These are phyloP conservation scores for Remorina albescens DNA, from an alignment of 2,797 vertebrate genomes.

Conservation along the genomic window DNA sequence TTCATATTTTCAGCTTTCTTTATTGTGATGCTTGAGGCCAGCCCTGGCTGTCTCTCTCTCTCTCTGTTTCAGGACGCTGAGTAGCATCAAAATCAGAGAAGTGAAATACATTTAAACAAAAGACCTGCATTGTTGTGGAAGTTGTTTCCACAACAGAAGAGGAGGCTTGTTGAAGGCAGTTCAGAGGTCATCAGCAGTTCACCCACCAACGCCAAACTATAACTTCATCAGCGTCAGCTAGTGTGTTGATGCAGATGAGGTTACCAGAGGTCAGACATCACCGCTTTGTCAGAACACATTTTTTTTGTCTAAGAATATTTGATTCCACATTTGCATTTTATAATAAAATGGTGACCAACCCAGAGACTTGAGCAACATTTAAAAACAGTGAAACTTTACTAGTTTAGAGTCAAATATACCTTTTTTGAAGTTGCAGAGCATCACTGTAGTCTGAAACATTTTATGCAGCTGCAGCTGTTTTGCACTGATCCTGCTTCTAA, in stretches of 20 bases:
- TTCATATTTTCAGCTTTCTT: constrained; percentile 36
- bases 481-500: not conserved
- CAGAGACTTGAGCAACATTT: constrained; percentile 1
- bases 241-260: not conserved
- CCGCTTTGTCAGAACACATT: not conserved
- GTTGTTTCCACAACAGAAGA: not conserved
- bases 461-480: not conserved
- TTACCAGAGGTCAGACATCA: not conserved
- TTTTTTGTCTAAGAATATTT: not conserved
- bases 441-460: not conserved
- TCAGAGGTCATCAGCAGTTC: not conserved
- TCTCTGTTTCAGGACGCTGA: constrained; percentile 7
- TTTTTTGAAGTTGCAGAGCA: not conserved
- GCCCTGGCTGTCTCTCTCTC: constrained; percentile 18
- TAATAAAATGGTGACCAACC: not conserved
- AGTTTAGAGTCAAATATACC: no score
- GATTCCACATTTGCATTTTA: not conserved
- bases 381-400: not conserved
- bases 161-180: not conserved
- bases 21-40: not conserved
- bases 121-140: constrained; percentile 10
- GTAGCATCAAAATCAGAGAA: not conserved
- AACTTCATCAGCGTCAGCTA: not conserved
- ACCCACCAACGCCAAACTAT: not conserved
- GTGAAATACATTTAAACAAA: not conserved